Base-by-base conservation (phyloP, 2,113 vertebrate genomes). In the Gadus macrocephalus region DNA sequence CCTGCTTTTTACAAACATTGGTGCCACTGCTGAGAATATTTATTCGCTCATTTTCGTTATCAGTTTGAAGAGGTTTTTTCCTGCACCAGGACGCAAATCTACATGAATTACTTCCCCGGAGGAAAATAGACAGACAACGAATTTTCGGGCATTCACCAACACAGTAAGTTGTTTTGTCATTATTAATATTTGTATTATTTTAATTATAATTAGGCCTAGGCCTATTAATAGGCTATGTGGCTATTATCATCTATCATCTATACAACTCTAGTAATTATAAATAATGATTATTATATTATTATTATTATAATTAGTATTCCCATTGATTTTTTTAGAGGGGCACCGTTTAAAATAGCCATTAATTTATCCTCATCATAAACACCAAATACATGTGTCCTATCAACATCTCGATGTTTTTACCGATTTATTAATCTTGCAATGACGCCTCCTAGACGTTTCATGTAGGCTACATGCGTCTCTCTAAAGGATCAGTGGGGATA, bases 71-170 rank as follows among this genome's bases (percentile, higher is more conserved):
- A 74, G 69, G 20, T 65, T 61, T 59, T 76, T 70, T 77, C 64
- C 65, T 67, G 59, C 67, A 70, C 68, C 53, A 71, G 87, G 83
- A 89, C 71, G 61, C 64, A 80, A 55, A 55, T 59, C 73, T 25
- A 11, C 77, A 49, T 69, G 60, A 68, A 35, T 77, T 49, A 76
- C 85, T 77, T 27, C 64, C 35, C 75, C 28, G 78, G 72, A 85
- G 81, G 77, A 80, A 74, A 81, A 9, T 68, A 68, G 80, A 68
- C 27, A 81, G 70, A 85, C 81, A 82, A 82, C 85, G 75, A 84
- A 79, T 73, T 83, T 83, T 81, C 35, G 71, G 74, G 28, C 53
- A 69, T 28, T 64, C 63, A 15, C 72, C 61, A 74, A 5, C 56
- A 79, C 28, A 80, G 87, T 84, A 73, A 80, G 76, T 83, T 78